Evolutionary conservation across 2,113 vertebrate genomes (phyloP).

Genomic region (Elachura formosa): DNA sequence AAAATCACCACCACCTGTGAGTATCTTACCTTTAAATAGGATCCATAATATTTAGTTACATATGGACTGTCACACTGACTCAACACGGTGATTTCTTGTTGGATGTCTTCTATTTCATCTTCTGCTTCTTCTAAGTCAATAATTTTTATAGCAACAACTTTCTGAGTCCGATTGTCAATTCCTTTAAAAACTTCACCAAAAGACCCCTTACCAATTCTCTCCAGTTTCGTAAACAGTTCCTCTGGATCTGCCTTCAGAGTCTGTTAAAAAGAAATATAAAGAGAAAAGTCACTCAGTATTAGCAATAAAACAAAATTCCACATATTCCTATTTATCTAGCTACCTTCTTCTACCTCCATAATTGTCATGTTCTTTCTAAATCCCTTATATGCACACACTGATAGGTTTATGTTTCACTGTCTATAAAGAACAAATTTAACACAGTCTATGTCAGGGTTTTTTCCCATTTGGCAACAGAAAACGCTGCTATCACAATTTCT

Average conservation of each 20-base stretch:
- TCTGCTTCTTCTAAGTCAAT: constrained; percentile 98
- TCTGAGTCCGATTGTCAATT: constrained; percentile 96
- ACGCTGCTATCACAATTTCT: background rate
- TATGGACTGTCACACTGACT: constrained; percentile 98
- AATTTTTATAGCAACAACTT: constrained; percentile 97
- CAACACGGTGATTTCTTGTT: constrained; percentile 97
- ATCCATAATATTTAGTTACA: constrained; percentile 97
- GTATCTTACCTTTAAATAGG: constrained; percentile 93
- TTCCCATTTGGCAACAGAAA: background rate
- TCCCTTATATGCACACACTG: background rate
- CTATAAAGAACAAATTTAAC: background rate
- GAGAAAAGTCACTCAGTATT: background rate
- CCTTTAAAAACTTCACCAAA: constrained; percentile 99
- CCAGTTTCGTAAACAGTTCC: constrained; percentile 92
- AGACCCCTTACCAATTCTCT: constrained; percentile 96
- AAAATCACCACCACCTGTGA: background rate
- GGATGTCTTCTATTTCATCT: constrained; percentile 98
- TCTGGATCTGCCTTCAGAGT: constrained; percentile 90
- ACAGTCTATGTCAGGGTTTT: background rate
- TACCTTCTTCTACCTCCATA: background rate
- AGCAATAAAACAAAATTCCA: background rate
- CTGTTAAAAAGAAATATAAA: constrained; percentile 61
- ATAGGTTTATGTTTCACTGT: background rate
- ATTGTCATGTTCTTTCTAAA: background rate
- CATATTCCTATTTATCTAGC: background rate